Evolutionary conservation across 1,140 invertebrate genomes (phyloP).

Genomic region (Scaptomyza pallida): DNA sequence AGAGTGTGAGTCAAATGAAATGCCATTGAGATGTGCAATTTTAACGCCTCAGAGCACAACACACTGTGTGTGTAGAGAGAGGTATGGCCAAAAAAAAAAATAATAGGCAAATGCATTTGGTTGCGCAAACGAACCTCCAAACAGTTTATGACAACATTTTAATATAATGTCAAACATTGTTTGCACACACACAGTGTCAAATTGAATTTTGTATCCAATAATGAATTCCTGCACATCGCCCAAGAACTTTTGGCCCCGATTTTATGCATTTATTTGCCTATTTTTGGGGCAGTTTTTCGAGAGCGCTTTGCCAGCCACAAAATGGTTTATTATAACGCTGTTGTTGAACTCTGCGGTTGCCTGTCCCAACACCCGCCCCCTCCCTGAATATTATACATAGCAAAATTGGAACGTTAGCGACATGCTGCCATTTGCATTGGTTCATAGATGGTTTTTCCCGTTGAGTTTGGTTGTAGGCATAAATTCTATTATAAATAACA

Average conservation of each 20-base stretch:
- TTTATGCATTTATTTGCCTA: slow-evolving; percentile 24
- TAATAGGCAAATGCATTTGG: not conserved
- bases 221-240: slow-evolving; percentile 31
- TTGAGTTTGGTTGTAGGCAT: slow-evolving; percentile 57
- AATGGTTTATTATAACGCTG: slow-evolving; percentile 77
- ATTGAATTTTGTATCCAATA: slow-evolving; percentile 69
- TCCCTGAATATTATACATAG: slow-evolving; percentile 47
- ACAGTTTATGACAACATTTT: slow-evolving; percentile 72
- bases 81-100: slow-evolving; percentile 1
- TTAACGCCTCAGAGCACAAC: slow-evolving; percentile 61
- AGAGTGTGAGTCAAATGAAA: slow-evolving; percentile 1
- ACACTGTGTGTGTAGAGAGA: not conserved
- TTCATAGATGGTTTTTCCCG: slow-evolving; percentile 21
- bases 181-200: slow-evolving; percentile 48
- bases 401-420: slow-evolving; percentile 64
- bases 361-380: not conserved
- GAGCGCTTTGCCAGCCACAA: slow-evolving; percentile 45
- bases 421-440: slow-evolving; percentile 77
- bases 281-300: slow-evolving; percentile 28
- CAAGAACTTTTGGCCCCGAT: slow-evolving; percentile 5
- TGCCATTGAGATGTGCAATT: slow-evolving; percentile 75
- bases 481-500: slow-evolving; percentile 82
- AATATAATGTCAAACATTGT: slow-evolving; percentile 76
- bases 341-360: slow-evolving; percentile 72
- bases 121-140: not conserved